Evolutionary conservation across 2,888 invertebrate species (phyloP).

Genomic region (Cotesia congregata): DNA sequence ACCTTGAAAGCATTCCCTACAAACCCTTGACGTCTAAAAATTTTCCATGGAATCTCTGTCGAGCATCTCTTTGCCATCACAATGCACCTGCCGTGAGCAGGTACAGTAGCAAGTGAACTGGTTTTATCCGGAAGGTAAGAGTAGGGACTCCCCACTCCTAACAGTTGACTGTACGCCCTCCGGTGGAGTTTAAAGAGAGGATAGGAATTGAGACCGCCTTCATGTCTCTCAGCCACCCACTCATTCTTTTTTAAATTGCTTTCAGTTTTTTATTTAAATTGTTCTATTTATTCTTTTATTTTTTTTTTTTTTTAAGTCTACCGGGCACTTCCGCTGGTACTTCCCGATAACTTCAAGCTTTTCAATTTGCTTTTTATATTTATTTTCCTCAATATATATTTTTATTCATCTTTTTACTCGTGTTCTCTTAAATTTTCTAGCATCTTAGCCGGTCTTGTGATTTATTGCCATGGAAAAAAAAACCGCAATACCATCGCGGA

Average conservation of each 20-base stretch:
- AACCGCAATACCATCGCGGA: constrained; percentile 16
- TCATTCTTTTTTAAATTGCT: constrained; percentile 44
- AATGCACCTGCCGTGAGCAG: not conserved
- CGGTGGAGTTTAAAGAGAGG: constrained; percentile 43
- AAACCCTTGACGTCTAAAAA: no score
- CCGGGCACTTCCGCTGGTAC: constrained; percentile 45
- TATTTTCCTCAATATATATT: not conserved
- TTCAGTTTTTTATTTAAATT: constrained; percentile 24
- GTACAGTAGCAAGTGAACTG: not conserved
- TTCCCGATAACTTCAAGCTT: constrained; percentile 5
- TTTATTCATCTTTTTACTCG: not conserved
- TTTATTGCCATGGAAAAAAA: constrained; percentile 14
- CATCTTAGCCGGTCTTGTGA: not conserved
- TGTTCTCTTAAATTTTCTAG: not conserved
- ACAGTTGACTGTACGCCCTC: constrained; percentile 67
- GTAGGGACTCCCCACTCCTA: constrained; percentile 56
- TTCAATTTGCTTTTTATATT: constrained; percentile 6
- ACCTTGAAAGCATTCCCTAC: no score
- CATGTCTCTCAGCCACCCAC: constrained; percentile 57
- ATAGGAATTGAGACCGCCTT: constrained; percentile 63
- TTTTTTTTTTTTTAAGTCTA: constrained; percentile 24
- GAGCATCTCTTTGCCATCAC: no score
- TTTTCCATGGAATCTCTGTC: no score
- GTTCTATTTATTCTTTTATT: constrained; percentile 17
- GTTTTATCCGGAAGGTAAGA: constrained; percentile 39